These are phyloP conservation scores for Acrobasis consociella DNA, from an alignment of 2,888 invertebrate species.

Conservation along the genomic window DNA sequence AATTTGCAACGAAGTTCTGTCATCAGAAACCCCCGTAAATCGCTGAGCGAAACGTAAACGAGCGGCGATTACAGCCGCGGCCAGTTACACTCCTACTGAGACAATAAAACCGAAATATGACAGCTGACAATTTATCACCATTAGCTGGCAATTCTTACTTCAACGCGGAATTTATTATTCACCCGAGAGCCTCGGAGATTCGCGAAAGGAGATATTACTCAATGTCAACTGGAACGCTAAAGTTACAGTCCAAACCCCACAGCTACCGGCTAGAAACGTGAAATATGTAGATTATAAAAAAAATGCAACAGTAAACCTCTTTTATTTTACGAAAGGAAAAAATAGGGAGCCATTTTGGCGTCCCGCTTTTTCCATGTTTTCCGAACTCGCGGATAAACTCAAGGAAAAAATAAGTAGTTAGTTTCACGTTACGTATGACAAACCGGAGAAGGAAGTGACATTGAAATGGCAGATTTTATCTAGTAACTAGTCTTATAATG, in stretches of 20 bases:
- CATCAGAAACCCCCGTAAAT: slow-evolving; percentile 71
- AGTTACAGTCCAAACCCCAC: slow-evolving; percentile 27
- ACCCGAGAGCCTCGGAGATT: slow-evolving; percentile 53
- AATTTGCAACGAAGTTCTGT: slow-evolving; percentile 71
- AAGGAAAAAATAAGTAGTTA: slow-evolving; percentile 18
- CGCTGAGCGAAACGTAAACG: slow-evolving; percentile 64
- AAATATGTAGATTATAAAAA: slow-evolving; percentile 29
- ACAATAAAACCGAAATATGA: slow-evolving; percentile 69
- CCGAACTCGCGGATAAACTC: slow-evolving; percentile 14
- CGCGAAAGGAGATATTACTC: slow-evolving; percentile 58
- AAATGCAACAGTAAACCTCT: slow-evolving; percentile 17
- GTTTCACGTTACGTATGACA: slow-evolving; percentile 9
- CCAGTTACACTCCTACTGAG: slow-evolving; percentile 53
- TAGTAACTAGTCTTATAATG: background rate
- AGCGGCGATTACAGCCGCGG: slow-evolving; percentile 54
- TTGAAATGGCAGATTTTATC: slow-evolving; percentile 19
- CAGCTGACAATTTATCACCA: slow-evolving; percentile 58
- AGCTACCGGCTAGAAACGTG: slow-evolving; percentile 25
- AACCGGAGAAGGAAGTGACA: slow-evolving; percentile 16
- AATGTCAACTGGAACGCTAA: slow-evolving; percentile 52
- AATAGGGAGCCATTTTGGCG: slow-evolving; percentile 14
- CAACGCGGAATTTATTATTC: slow-evolving; percentile 57
- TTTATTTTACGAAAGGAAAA: slow-evolving; percentile 18
- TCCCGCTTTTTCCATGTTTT: slow-evolving; percentile 17
- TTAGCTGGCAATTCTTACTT: slow-evolving; percentile 56